phyloP scores from a whole-genome alignment of 2,113 vertebrate genomes.

The Danionella cerebrum region DNA sequence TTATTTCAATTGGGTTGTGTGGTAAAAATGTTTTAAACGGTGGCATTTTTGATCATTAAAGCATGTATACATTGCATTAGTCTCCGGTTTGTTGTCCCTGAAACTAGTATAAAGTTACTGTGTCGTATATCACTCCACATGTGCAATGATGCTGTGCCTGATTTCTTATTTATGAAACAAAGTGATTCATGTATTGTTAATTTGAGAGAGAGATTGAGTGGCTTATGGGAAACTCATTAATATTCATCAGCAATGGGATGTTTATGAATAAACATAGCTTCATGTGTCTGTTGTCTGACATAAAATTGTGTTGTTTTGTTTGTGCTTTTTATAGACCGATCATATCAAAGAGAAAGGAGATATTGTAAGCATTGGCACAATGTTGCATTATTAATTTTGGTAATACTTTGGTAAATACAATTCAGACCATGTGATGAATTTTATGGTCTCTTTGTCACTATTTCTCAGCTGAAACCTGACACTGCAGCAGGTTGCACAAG shows the following conservation, averaged over 20 bases:
- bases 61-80: no score
- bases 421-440: no score
- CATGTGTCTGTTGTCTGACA: not conserved
- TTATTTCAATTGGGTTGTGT: no score
- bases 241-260: not conserved
- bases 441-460: no score
- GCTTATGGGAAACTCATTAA: not conserved
- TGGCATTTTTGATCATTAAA: no score
- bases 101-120: not conserved
- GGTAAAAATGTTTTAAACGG: no score
- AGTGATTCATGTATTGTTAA: not conserved
- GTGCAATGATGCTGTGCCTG: not conserved
- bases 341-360: not conserved
- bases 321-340: not conserved
- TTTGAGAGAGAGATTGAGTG: not conserved
- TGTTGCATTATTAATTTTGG: no score
- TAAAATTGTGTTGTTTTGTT: not conserved
- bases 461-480: no score
- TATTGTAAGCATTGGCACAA: not conserved
- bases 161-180: not conserved
- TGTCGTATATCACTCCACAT: not conserved
- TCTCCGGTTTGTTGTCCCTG: no score
- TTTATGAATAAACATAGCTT: not conserved
- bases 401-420: no score
- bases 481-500: no score